phyloP scores from a whole-genome alignment of 2,888 invertebrate species.

The Linnaemya vulpina region DNA sequence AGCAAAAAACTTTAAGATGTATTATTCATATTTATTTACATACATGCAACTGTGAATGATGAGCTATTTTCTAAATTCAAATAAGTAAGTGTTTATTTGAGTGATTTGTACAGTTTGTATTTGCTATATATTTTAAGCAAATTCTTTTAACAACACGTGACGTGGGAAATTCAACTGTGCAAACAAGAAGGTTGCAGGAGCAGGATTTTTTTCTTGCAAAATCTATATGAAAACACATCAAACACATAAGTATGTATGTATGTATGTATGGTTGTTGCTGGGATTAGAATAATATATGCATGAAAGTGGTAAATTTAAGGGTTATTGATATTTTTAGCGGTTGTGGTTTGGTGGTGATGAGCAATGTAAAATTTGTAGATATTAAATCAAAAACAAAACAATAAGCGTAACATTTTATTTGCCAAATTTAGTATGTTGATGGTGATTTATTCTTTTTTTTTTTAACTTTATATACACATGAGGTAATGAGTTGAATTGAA shows the following conservation, averaged over 20 bases:
- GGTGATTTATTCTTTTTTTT: conserved; percentile 37
- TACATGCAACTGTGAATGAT: too few relatives aligned
- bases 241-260: conserved; percentile 39
- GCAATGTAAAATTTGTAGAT: conserved; percentile 61
- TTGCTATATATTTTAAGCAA: too few relatives aligned
- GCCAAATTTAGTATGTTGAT: conserved; percentile 57
- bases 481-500: conserved; percentile 46
- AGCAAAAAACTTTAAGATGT: too few relatives aligned
- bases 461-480: conserved; percentile 65
- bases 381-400: conserved; percentile 57
- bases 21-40: too few relatives aligned
- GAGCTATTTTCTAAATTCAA: background rate
- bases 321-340: conserved; percentile 45
- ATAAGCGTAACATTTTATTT: conserved; percentile 55
- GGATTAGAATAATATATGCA: conserved; percentile 29
- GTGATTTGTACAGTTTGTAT: background rate
- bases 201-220: conserved; percentile 22
- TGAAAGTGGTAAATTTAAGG: conserved; percentile 45
- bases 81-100: background rate
- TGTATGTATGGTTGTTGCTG: conserved; percentile 46
- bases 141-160: background rate
- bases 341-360: conserved; percentile 69
- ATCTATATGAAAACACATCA: conserved; percentile 37
- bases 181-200: conserved; percentile 3
- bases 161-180: background rate